phyloP scores from a whole-genome alignment of 2,888 invertebrate species.

The Tachina grossa region DNA sequence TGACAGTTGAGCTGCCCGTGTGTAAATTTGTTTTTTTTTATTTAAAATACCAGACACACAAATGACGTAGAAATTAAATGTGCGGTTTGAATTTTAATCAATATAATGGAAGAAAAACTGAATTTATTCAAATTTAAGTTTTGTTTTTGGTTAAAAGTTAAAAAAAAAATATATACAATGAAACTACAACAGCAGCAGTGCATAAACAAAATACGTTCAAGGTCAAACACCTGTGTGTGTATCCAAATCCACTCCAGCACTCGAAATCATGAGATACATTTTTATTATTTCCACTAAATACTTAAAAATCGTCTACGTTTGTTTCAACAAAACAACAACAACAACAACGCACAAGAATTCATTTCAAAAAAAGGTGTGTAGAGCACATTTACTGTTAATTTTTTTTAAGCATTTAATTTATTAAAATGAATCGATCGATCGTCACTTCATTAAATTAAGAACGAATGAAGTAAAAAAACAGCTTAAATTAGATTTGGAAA shows the following conservation, averaged over 20 bases:
- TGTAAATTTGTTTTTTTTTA: background rate
- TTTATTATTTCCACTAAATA: constrained; percentile 28
- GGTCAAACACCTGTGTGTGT: constrained; percentile 71
- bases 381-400: constrained; percentile 64
- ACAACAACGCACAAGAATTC: background rate
- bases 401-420: constrained; percentile 57
- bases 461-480: constrained; percentile 20
- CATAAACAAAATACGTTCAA: constrained; percentile 59
- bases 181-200: constrained; percentile 27
- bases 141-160: constrained; percentile 55
- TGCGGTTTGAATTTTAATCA: constrained; percentile 66
- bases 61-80: constrained; percentile 65
- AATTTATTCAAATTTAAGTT: constrained; percentile 65
- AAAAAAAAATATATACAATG: constrained; percentile 21
- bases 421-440: constrained; percentile 47
- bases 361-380: constrained; percentile 48
- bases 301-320: constrained; percentile 10
- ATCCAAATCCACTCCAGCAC: constrained; percentile 24
- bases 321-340: background rate
- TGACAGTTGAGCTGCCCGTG: background rate
- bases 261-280: constrained; percentile 57
- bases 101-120: constrained; percentile 40
- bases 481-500: constrained; percentile 9
- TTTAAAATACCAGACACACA: constrained; percentile 4
- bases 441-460: constrained; percentile 56